Conservation (phyloP, 1,140 invertebrate species). For the Sinonovacula constricta region DNA sequence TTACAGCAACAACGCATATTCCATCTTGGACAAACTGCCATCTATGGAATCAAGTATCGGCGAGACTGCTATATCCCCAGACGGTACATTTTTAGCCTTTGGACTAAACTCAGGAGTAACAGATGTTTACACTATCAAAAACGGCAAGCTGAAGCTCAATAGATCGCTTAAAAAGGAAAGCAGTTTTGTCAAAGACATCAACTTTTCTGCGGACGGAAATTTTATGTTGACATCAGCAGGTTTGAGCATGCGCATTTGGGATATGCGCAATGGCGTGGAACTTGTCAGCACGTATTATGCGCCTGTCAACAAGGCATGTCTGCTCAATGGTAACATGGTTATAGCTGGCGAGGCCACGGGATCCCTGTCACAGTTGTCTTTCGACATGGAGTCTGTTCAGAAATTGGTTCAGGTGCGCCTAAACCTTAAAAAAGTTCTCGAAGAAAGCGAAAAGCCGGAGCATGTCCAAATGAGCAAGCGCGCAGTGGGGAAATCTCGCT, state of each 20-base stretch:
- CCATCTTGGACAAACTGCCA: no score
- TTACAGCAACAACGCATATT: no score
- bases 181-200: constrained; percentile 39
- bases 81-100: constrained; percentile 25
- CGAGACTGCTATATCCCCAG: constrained; percentile 36
- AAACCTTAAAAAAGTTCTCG: no score
- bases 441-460: no score
- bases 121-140: no score
- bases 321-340: constrained; percentile 13
- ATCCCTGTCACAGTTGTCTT: constrained; percentile 18
- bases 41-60: no score
- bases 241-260: constrained; percentile 40
- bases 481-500: no score
- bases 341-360: constrained; percentile 37
- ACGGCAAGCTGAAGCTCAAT: no score
- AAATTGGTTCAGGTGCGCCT: no score
- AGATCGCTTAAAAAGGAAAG: no score
- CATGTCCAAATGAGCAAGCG: no score
- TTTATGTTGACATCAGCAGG: constrained; percentile 28
- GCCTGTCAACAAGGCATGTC: constrained; percentile 31
- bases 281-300: constrained; percentile 31
- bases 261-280: constrained; percentile 12
- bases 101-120: constrained; percentile 16
- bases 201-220: constrained; percentile 36
- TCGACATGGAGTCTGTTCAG: no score